Percentiles rank a stretch among this genome's conserved stretches.
Evolutionary conservation across 2,113 vertebrate species (phyloP).

Genomic region (Garra rufa): DNA sequence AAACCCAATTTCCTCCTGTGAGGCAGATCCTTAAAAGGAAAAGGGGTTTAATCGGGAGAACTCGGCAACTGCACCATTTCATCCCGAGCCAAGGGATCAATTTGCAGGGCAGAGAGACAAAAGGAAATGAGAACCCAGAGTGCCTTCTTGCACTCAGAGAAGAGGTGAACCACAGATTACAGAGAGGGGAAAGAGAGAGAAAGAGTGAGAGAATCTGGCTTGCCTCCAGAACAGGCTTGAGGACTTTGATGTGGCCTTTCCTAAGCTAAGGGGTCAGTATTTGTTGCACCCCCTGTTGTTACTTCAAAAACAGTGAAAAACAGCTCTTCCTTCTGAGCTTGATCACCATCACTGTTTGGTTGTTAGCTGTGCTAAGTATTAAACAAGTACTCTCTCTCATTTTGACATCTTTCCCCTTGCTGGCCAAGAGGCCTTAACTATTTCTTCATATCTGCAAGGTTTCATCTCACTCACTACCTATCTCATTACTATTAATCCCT

Average conservation of each 20-base stretch:
- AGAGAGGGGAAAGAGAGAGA: not conserved
- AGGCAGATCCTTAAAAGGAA: constrained; percentile 26
- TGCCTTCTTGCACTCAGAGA: constrained; percentile 8
- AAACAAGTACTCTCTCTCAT: too few species aligned
- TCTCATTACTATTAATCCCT: not conserved
- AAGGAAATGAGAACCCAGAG: constrained; percentile 47
- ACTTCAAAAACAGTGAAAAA: constrained; percentile 37
- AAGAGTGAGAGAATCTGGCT: not conserved
- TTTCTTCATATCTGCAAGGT: not conserved
- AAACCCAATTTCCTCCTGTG: constrained; percentile 48
- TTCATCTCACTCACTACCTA: not conserved
- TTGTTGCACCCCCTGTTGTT: constrained; percentile 44
- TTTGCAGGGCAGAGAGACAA: constrained; percentile 48
- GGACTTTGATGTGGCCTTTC: constrained; percentile 41
- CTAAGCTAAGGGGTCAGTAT: constrained; percentile 34
- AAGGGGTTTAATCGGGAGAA: constrained; percentile 37
- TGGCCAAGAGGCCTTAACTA: too few species aligned
- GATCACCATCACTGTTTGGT: constrained; percentile 12
- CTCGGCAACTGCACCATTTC: constrained; percentile 41
- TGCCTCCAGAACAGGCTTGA: constrained; percentile 36
- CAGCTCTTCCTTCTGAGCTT: not conserved
- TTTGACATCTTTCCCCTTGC: too few species aligned
- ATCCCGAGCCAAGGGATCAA: constrained; percentile 56
- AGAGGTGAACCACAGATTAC: constrained; percentile 7
- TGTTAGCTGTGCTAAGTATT: not conserved